Conservation (phyloP, 2,113 vertebrate species). For the Nymphicus hollandicus region DNA sequence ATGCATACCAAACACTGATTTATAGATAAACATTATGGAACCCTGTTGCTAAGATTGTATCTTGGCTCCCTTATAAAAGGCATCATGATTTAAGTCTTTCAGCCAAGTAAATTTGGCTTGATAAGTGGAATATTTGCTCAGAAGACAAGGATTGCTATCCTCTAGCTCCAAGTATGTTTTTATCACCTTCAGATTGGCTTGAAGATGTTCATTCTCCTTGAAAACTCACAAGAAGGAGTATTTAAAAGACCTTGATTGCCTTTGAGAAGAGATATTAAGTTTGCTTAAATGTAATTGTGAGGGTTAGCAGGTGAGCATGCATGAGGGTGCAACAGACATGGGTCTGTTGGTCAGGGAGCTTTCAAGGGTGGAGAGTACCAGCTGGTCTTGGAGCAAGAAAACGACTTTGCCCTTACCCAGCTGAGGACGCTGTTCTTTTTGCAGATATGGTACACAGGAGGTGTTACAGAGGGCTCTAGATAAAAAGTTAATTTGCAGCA, state of each 20-base stretch:
- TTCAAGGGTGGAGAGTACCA: background rate
- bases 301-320: background rate
- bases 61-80: background rate
- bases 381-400: background rate
- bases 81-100: background rate
- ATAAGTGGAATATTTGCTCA: background rate
- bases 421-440: background rate
- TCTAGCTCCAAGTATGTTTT: background rate
- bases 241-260: background rate
- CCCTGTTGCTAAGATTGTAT: background rate
- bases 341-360: background rate
- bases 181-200: background rate
- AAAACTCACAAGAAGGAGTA: background rate
- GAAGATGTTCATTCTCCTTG: background rate
- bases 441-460: background rate
- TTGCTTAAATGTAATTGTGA: background rate
- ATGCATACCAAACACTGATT: background rate
- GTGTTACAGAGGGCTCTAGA: background rate
- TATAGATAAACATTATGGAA: background rate
- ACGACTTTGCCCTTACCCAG: background rate
- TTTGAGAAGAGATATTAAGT: background rate
- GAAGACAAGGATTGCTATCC: background rate
- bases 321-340: background rate
- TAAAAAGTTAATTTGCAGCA: background rate
- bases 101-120: conserved; percentile 25